Evolutionary conservation across 2,113 vertebrate genomes (phyloP), one percentile per base, ranked within the genome.

Genomic region (Ellobius talpinus): DNA sequence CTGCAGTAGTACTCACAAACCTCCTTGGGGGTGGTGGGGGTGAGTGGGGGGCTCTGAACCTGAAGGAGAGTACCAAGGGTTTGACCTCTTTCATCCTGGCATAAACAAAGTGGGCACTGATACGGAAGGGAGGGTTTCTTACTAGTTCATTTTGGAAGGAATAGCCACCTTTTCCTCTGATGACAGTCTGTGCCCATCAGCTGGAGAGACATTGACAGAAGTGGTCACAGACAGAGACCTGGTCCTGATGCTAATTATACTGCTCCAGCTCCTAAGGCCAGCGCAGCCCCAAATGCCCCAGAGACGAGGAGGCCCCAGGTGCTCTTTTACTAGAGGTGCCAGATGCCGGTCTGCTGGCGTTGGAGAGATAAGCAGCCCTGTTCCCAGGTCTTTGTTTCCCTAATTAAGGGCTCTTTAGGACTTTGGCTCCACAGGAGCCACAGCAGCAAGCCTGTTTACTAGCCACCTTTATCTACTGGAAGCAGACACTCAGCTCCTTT

Each of bases 381-480:
- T 23, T 19, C 50, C 39, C 52, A 24, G 47, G 33, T 68, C 90
- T 97, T 73, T 96, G 79, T 96, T 90, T 94, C 86, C 36, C 74
- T 95, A 89, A 96, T 98, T 78, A 79, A 26, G n/a, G 84, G 63
- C 52, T 95, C 66, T 89, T 97, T 84, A 91, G 55, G 91, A 79
- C 24, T 0, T 33, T 65, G 78, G 50, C 68, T 95, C 90, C 17
- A 66, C 23, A 0, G 21, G 68, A 87, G 78, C 31, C 82, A 61
- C 93, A 45, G 84, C 82, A 92, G 82, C 73, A 86, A 92, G 84
- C 45, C 78, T 96, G 65, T 96, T 98, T 96, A 96, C 90, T 81
- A 72, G 70, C 42, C 1, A 16, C 45, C 68, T 93, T 93, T 95
- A 96, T 97, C 96, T 96, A 0, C 36, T 50, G 68, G 87, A 86